Percentiles rank a stretch among this genome's conserved stretches.
phyloP scores from a whole-genome alignment of 2,888 invertebrate genomes.

The Trissoscelio sp. region DNA sequence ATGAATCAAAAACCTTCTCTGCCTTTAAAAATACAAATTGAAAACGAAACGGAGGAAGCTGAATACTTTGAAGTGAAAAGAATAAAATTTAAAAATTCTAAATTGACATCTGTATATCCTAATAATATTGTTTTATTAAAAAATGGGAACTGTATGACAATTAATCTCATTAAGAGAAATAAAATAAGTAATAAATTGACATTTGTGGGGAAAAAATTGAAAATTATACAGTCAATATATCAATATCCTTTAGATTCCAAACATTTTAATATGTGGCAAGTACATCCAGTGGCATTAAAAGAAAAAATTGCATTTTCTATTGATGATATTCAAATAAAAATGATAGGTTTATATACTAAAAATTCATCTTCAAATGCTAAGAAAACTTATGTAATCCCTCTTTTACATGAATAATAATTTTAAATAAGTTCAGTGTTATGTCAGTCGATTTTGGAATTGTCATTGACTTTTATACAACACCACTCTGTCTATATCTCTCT shows the following conservation, averaged over 20 bases:
- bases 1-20: constrained; percentile 21
- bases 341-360: background rate
- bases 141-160: background rate
- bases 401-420: background rate
- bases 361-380: background rate
- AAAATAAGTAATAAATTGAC: background rate
- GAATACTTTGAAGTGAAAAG: background rate
- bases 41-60: background rate
- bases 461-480: too few species aligned
- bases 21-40: background rate
- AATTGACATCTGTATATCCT: background rate
- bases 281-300: background rate
- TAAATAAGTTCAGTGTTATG: too few species aligned
- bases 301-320: background rate
- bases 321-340: background rate
- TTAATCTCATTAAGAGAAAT: background rate
- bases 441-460: too few species aligned
- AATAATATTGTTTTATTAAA: background rate
- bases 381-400: background rate
- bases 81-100: background rate
- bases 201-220: background rate
- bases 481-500: too few species aligned
- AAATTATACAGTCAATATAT: background rate
- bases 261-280: background rate
- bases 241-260: background rate